phyloP scores from a whole-genome alignment of 2,888 invertebrate species.

The Parasteatoda lunata region DNA sequence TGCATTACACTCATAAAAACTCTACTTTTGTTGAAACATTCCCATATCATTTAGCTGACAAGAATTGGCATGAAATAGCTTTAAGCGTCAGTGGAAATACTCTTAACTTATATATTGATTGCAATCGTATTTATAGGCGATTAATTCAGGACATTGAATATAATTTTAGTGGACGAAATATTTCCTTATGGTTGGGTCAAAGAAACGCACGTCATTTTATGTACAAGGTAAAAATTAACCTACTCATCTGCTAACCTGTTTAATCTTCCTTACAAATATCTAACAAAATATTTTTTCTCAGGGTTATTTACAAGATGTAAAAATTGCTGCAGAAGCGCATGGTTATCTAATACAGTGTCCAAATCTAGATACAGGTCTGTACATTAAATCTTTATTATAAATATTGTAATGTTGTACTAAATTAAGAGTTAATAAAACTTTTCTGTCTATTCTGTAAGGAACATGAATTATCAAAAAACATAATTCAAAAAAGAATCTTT shows the following conservation, averaged over 20 bases:
- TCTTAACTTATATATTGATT: constrained; percentile 89
- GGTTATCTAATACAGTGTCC: constrained; percentile 91
- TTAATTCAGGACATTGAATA: constrained; percentile 81
- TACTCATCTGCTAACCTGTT: background rate
- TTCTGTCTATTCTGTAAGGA: too few species aligned
- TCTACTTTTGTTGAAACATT: constrained; percentile 87
- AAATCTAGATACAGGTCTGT: constrained; percentile 81
- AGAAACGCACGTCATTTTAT: constrained; percentile 88
- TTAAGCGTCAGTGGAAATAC: constrained; percentile 86
- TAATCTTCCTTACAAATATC: background rate
- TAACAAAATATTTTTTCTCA: constrained; percentile 73
- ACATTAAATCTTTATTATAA: too few species aligned
- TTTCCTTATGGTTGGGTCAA: constrained; percentile 90
- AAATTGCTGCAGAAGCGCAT: constrained; percentile 85
- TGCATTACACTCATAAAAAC: constrained; percentile 81
- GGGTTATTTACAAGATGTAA: constrained; percentile 91
- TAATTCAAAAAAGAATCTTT: too few species aligned
- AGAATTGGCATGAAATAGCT: constrained; percentile 89
- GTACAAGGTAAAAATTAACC: constrained; percentile 82
- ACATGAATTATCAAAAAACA: too few species aligned
- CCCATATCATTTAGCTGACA: constrained; percentile 89
- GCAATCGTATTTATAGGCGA: constrained; percentile 88
- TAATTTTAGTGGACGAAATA: constrained; percentile 77
- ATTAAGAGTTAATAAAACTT: background rate
- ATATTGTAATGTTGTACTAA: background rate